Conservation (phyloP, 2,113 vertebrate genomes). For the Vidua chalybeata region DNA sequence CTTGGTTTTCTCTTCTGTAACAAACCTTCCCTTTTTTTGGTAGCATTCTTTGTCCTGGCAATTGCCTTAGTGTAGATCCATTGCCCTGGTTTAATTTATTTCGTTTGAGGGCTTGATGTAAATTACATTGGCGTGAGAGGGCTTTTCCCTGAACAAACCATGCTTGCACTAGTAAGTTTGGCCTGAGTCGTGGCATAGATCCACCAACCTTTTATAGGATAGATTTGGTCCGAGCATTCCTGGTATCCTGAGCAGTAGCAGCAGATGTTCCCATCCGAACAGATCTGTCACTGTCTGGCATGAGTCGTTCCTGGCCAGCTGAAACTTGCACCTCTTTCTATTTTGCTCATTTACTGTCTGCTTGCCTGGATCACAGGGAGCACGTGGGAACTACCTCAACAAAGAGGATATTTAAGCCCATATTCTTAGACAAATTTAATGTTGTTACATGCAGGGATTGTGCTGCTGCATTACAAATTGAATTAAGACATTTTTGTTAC, state of each 20-base stretch:
- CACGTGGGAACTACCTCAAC: not conserved
- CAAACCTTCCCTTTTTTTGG: not conserved
- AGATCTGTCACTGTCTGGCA: constrained; percentile 30
- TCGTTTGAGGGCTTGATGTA: not conserved
- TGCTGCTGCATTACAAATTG: not conserved
- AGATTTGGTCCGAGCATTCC: constrained; percentile 24
- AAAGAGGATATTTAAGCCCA: not conserved
- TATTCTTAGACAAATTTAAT: not conserved
- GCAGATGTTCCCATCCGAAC: not conserved
- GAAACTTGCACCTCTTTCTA: constrained; percentile 14
- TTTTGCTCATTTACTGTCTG: not conserved
- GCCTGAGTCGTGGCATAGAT: not conserved
- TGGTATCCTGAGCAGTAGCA: constrained; percentile 50
- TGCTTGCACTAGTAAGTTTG: not conserved
- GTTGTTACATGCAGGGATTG: accelerated
- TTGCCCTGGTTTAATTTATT: not conserved
- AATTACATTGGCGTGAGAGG: not conserved
- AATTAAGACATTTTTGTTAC: not conserved
- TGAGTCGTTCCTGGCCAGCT: constrained; percentile 9
- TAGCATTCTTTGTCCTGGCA: not conserved
- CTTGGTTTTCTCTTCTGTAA: not conserved
- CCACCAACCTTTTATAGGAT: not conserved
- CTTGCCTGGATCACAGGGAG: not conserved
- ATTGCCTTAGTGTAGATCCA: not conserved
- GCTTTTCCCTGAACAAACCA: not conserved